A percentile compares a stretch with the other conserved stretches of the same genome.
Conservation (phyloP, 2,888 invertebrate species). For the Exocentrus adspersus region DNA sequence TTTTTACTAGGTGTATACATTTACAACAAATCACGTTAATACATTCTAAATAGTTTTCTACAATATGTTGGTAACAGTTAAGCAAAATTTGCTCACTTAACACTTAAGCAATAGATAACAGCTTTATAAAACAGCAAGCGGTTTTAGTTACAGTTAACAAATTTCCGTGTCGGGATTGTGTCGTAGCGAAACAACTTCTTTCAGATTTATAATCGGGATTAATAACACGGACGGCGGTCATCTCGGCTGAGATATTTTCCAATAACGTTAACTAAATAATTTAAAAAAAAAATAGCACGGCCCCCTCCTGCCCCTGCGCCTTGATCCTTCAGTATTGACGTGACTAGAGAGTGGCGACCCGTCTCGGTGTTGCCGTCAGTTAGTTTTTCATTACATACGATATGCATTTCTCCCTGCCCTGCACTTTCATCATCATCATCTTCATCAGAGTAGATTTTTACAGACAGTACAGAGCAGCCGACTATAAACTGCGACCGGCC, state of each 20-base stretch:
- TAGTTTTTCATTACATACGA: conserved; percentile 41
- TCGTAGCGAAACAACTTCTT: too few species aligned
- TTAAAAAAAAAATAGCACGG: conserved; percentile 50
- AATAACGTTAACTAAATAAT: neutral
- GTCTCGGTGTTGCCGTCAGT: conserved; percentile 27
- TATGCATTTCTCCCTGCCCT: conserved; percentile 51
- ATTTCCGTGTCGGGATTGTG: too few species aligned
- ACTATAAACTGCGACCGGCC: conserved; percentile 48
- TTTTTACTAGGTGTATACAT: too few species aligned
- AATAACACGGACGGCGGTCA: conserved; percentile 1
- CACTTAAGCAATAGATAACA: too few species aligned
- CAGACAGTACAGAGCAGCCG: conserved; percentile 48
- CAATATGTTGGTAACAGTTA: too few species aligned
- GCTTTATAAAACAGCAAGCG: too few species aligned
- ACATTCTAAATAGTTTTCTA: too few species aligned
- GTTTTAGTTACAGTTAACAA: too few species aligned
- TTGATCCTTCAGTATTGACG: conserved; percentile 59
- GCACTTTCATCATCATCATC: too few species aligned
- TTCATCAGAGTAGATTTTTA: conserved; percentile 48
- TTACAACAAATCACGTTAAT: too few species aligned
- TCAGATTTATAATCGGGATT: too few species aligned
- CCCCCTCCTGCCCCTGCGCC: conserved; percentile 58
- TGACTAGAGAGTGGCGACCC: conserved; percentile 25
- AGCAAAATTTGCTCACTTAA: too few species aligned
- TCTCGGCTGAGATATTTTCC: neutral